These are phyloP conservation scores for Clarias fuscus DNA, from an alignment of 2,797 vertebrate genomes.

Conservation along the genomic window DNA sequence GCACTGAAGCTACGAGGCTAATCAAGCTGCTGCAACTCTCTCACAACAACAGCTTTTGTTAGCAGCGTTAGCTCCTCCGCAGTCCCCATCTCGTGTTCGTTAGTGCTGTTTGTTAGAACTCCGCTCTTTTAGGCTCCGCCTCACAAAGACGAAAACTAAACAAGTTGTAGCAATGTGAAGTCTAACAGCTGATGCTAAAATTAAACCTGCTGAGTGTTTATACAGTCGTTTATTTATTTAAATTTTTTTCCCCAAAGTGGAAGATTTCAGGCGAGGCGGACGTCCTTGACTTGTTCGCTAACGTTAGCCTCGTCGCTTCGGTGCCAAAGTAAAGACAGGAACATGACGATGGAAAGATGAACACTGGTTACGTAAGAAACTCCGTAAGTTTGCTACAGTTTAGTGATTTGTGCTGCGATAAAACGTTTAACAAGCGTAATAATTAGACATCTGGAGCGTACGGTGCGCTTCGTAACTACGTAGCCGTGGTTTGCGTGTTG, in stretches of 20 bases:
- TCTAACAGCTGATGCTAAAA: not conserved
- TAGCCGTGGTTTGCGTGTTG: constrained; percentile 25
- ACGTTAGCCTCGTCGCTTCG: not conserved
- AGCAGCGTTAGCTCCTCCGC: not conserved
- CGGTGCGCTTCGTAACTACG: not conserved
- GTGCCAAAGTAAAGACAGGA: not conserved
- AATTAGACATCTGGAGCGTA: not conserved
- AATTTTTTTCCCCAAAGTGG: not conserved
- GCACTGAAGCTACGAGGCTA: not conserved
- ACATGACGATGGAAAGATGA: no score
- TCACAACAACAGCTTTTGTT: not conserved
- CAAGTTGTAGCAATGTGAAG: not conserved
- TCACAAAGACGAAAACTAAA: not conserved
- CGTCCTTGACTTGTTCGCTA: not conserved
- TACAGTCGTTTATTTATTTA: not conserved
- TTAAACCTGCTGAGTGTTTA: not conserved
- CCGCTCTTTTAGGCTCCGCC: not conserved
- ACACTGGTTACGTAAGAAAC: not conserved
- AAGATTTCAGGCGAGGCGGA: not conserved
- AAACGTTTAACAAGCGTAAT: not conserved
- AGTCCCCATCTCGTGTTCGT: no score
- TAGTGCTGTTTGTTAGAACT: not conserved
- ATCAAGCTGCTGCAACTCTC: not conserved
- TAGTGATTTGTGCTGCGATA: not conserved
- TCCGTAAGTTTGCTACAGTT: not conserved